phyloP scores from a whole-genome alignment of 2,888 invertebrate genomes.

The Bellardia pandia region DNA sequence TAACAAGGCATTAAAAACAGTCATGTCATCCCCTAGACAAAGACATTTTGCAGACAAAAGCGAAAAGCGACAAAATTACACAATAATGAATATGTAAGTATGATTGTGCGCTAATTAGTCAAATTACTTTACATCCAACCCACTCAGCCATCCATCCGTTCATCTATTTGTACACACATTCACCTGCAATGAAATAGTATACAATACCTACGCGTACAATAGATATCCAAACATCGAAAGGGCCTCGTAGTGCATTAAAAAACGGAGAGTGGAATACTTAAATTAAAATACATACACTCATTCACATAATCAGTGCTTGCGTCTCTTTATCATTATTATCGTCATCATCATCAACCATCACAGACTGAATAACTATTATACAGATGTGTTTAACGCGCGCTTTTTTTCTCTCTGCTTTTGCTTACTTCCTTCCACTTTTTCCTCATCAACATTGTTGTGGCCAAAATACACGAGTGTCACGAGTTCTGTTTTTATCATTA shows the following conservation, averaged over 20 bases:
- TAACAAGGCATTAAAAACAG: not conserved
- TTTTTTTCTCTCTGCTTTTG: conserved; percentile 24
- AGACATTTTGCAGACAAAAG: not conserved
- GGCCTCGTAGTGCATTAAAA: not conserved
- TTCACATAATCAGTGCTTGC: conserved; percentile 53
- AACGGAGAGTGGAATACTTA: conserved; percentile 5
- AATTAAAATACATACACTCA: conserved; percentile 27
- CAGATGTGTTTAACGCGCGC: conserved; percentile 57
- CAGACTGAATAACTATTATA: conserved; percentile 18
- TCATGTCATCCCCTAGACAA: not conserved
- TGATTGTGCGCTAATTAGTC: conserved; percentile 53
- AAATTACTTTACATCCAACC: conserved; percentile 38
- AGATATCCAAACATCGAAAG: not conserved
- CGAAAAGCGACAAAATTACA: not conserved
- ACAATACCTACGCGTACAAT: too few relatives aligned
- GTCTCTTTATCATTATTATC: conserved; percentile 24
- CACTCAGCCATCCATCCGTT: conserved; percentile 6
- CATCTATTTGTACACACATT: conserved; percentile 44
- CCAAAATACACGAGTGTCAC: conserved; percentile 55
- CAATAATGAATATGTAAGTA: not conserved
- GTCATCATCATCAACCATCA: conserved; percentile 14
- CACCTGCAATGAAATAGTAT: not conserved
- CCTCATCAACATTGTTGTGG: conserved; percentile 1
- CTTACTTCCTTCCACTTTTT: conserved; percentile 17
- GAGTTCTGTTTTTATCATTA: conserved; percentile 57